phyloP scores from a whole-genome alignment of 2,797 vertebrate species.

The Macropus fuliginosus region DNA sequence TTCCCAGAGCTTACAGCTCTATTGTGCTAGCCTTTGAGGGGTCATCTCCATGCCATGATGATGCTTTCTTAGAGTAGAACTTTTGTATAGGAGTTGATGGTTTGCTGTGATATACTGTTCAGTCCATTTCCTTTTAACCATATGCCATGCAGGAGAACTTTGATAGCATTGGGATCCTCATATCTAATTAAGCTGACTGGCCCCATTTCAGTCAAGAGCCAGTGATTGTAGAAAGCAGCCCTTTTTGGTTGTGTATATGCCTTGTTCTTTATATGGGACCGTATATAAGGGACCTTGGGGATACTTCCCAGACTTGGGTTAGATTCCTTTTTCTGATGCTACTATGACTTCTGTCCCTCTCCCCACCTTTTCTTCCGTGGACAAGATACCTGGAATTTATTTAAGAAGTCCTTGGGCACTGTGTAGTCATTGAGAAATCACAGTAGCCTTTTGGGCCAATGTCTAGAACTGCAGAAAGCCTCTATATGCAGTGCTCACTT shows the following conservation, averaged over 20 bases:
- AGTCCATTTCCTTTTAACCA: background rate
- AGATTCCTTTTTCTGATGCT: background rate
- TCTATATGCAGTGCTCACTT: background rate
- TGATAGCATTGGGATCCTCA: conserved; percentile 53
- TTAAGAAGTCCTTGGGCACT: background rate
- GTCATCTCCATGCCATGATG: background rate
- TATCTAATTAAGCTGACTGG: conserved; percentile 88
- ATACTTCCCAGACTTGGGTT: conserved; percentile 74
- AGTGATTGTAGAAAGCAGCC: conserved; percentile 88
- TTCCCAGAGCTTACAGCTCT: background rate
- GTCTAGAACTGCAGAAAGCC: background rate
- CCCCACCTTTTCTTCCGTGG: background rate
- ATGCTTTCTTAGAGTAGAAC: background rate
- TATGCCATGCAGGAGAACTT: background rate
- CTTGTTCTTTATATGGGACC: conserved; percentile 83
- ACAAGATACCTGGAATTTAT: background rate
- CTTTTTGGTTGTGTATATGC: conserved; percentile 90
- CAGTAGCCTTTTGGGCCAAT: background rate
- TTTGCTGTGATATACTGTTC: background rate
- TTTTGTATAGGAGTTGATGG: background rate
- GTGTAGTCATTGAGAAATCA: background rate
- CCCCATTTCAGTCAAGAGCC: conserved; percentile 61
- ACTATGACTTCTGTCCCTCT: background rate
- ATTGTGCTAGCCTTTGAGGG: background rate
- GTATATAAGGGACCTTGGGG: conserved; percentile 89